phyloP scores from a whole-genome alignment of 2,888 invertebrate genomes.

The Ligdia adustata region DNA sequence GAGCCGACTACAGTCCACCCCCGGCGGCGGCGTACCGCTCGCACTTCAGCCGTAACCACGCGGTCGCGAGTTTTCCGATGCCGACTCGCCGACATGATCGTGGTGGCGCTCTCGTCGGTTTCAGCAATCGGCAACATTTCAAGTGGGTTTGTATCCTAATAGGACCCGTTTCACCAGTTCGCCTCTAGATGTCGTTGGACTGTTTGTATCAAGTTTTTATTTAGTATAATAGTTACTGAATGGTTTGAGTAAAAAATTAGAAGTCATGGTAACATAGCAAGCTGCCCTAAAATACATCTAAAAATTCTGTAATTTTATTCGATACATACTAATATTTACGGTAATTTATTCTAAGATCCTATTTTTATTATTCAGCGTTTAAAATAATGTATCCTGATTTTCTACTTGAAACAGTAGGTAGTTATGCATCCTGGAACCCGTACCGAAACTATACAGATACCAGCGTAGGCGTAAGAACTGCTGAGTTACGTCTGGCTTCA shows the following conservation, averaged over 20 bases:
- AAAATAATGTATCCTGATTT: no score
- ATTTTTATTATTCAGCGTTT: no score
- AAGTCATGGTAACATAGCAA: conserved; percentile 9
- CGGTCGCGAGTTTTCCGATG: conserved; percentile 71
- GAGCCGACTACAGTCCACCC: conserved; percentile 92
- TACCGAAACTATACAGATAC: no score
- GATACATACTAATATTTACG: no score
- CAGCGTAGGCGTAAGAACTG: no score
- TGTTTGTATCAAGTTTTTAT: not conserved
- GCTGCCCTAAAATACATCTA: no score
- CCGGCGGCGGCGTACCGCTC: conserved; percentile 84
- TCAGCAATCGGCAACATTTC: conserved; percentile 76
- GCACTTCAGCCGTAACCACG: conserved; percentile 73
- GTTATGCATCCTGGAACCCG: no score
- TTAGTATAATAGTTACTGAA: not conserved
- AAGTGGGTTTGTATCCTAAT: conserved; percentile 25
- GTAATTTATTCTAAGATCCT: no score
- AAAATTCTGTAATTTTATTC: no score
- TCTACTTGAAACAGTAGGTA: no score
- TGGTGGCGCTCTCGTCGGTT: conserved; percentile 69
- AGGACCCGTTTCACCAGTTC: conserved; percentile 32
- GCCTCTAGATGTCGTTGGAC: conserved; percentile 49
- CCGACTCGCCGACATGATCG: conserved; percentile 50
- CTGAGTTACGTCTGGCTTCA: no score
- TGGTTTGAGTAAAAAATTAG: no score